Conservation (phyloP, 2,113 vertebrate species). For the Pan paniscus region DNA sequence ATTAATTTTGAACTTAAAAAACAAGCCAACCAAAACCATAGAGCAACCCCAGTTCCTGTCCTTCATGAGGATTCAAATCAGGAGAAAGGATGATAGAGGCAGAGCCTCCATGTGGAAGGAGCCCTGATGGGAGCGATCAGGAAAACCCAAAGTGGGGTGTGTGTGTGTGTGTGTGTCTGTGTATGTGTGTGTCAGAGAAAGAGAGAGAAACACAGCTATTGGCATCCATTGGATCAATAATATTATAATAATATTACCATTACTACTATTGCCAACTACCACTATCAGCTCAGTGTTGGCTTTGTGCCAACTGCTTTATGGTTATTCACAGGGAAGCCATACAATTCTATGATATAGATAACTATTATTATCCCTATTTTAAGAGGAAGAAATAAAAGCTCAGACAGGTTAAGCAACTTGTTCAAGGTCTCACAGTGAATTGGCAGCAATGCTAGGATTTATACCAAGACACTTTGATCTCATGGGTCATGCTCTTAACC, state of each 20-base stretch:
- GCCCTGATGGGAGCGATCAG: neutral
- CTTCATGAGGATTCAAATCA: neutral
- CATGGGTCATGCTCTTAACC: neutral
- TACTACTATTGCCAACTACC: neutral
- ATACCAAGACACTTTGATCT: neutral
- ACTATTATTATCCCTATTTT: neutral
- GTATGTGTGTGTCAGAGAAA: too few relatives aligned
- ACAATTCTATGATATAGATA: neutral
- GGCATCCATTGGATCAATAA: neutral
- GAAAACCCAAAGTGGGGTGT: neutral
- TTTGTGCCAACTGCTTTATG: neutral
- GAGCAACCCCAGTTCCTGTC: neutral
- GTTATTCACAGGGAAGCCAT: neutral
- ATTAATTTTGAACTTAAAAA: slow-evolving; percentile 14
- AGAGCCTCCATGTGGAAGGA: neutral
- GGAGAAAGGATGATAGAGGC: neutral
- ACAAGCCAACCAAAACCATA: neutral
- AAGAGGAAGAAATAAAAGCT: neutral
- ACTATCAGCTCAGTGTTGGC: neutral
- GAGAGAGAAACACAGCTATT: too few relatives aligned
- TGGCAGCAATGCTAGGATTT: neutral
- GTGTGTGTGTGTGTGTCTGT: too few relatives aligned
- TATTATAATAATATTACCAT: neutral
- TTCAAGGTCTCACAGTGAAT: neutral
- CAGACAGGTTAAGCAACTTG: neutral